These are phyloP conservation scores for Procambarus clarkii DNA, from an alignment of 1,140 invertebrate species.

Conservation along the genomic window DNA sequence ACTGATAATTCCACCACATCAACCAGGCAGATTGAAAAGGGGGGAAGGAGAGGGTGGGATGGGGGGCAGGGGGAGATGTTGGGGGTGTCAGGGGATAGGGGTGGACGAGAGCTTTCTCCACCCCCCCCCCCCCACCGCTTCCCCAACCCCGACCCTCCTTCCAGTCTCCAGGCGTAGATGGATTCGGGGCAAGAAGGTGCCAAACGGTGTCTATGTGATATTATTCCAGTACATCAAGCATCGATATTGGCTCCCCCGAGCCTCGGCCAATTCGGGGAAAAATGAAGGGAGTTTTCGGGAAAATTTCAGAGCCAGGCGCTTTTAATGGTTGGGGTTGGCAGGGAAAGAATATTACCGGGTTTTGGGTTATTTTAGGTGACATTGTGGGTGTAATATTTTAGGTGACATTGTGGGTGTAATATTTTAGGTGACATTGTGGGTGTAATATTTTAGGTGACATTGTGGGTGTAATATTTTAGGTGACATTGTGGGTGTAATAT, in stretches of 20 bases:
- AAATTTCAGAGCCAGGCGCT: slow-evolving; percentile 35
- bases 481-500: no score
- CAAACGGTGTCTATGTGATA: slow-evolving; percentile 59
- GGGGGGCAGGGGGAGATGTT: neutral
- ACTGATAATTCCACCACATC: slow-evolving; percentile 69
- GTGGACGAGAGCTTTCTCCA: neutral
- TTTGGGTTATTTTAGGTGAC: neutral
- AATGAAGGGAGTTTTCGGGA: slow-evolving; percentile 40
- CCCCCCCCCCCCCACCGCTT: neutral
- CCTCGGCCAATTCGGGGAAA: slow-evolving; percentile 43
- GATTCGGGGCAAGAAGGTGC: slow-evolving; percentile 64
- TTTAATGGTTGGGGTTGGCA: slow-evolving; percentile 32
- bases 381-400: neutral
- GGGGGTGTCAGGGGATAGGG: neutral
- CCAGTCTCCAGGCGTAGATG: slow-evolving; percentile 59
- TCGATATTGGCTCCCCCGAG: slow-evolving; percentile 61
- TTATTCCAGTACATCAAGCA: slow-evolving; percentile 70
- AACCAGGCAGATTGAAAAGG: slow-evolving; percentile 66
- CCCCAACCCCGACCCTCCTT: slow-evolving; percentile 1
- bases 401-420: no score
- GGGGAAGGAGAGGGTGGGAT: neutral
- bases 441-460: no score
- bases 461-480: no score
- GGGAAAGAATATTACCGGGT: neutral
- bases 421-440: no score